phyloP scores from a whole-genome alignment of 1,140 invertebrate species.

The Neuroterus valhalla region DNA sequence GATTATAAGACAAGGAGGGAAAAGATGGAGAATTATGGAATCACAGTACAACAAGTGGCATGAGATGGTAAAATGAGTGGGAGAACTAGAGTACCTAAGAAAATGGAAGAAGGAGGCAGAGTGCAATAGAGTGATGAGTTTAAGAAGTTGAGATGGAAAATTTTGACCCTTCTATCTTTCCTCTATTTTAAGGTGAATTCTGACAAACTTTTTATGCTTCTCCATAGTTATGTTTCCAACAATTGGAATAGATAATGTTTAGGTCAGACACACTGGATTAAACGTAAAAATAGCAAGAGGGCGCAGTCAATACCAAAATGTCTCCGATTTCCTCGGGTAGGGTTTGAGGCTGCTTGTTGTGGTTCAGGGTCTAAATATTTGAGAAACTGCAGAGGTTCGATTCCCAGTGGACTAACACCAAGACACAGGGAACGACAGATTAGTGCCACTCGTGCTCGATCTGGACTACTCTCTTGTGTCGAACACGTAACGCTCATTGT shows the following conservation, averaged over 20 bases:
- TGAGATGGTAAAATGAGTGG: no score
- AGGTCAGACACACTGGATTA: background rate
- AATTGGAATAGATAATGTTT: background rate
- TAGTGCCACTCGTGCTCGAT: background rate
- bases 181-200: no score
- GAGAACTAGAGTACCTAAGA: no score
- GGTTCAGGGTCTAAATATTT: conserved; percentile 13
- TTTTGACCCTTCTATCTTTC: no score
- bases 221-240: no score
- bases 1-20: no score
- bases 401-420: conserved; percentile 18
- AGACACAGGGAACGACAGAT: conserved; percentile 1
- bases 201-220: no score
- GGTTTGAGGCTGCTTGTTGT: background rate
- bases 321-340: conserved; percentile 10
- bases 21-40: no score
- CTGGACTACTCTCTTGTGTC: background rate
- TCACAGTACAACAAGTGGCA: no score
- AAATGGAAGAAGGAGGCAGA: no score
- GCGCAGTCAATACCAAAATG: background rate
- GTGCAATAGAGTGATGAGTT: no score
- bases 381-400: conserved; percentile 29
- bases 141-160: no score
- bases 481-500: conserved; percentile 11
- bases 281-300: background rate